Percentiles rank a stretch among this genome's conserved stretches.
Evolutionary conservation across 2,113 vertebrate genomes (phyloP).

Genomic region (Chelonoidis abingdonii): DNA sequence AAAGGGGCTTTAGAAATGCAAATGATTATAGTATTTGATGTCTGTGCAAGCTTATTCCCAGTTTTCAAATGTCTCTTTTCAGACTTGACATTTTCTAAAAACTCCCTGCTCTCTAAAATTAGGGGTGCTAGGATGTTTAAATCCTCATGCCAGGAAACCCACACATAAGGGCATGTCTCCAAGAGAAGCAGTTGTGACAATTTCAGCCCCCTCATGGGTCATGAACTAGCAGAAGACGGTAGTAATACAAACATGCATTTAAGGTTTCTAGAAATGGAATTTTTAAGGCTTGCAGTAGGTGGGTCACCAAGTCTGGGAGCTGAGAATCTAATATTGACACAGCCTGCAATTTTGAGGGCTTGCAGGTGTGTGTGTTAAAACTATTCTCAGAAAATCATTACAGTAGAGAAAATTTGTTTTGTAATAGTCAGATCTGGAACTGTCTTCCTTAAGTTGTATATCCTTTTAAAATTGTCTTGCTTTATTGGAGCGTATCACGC

Average conservation of each 20-base stretch:
- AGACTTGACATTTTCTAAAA: not conserved
- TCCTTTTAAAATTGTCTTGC: constrained; percentile 52
- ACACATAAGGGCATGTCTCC: not conserved
- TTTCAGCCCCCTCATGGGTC: not conserved
- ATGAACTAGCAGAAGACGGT: not conserved
- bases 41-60: not conserved
- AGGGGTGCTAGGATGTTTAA: not conserved
- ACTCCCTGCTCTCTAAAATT: not conserved
- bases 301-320: not conserved
- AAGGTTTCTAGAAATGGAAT: not conserved
- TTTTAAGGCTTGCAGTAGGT: not conserved
- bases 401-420: not conserved
- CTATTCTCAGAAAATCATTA: not conserved
- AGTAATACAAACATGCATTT: not conserved
- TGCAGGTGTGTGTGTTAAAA: not conserved
- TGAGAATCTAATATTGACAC: not conserved
- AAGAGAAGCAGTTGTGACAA: not conserved
- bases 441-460: not conserved
- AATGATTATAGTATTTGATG: not conserved
- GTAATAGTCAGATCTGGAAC: not conserved
- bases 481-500: constrained; percentile 21
- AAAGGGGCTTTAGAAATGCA: not conserved
- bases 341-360: not conserved
- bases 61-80: not conserved
- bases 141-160: not conserved